phyloP scores from a whole-genome alignment of 2,113 vertebrate genomes.

The Psophia crepitans region DNA sequence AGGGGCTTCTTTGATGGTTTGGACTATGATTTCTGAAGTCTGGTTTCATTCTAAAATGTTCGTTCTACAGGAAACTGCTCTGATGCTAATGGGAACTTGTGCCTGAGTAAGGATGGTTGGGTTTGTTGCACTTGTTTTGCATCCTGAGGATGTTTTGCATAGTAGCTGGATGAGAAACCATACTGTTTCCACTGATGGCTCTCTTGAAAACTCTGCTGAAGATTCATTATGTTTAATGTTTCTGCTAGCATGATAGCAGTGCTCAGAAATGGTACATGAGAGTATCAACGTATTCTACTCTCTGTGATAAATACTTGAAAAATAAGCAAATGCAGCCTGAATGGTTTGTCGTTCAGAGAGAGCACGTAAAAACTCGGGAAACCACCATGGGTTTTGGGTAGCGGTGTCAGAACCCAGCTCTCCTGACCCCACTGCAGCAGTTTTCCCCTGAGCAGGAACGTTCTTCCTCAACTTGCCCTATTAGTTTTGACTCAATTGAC shows the following conservation, averaged over 20 bases:
- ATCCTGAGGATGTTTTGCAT: neutral
- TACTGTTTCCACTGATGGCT: neutral
- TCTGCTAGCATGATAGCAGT: neutral
- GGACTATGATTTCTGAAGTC: neutral
- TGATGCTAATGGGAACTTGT: neutral
- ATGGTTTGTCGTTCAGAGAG: neutral
- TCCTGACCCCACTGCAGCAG: neutral
- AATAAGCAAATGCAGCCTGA: neutral
- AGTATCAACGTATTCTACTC: no score
- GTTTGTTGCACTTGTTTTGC: neutral
- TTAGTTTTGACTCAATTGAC: neutral
- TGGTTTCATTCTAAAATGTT: neutral
- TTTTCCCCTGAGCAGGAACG: neutral
- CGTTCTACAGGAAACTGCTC: neutral
- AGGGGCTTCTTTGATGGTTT: neutral
- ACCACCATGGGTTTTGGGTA: rapidly evolving
- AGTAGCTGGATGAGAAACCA: neutral
- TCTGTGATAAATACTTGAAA: rapidly evolving
- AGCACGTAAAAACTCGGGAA: neutral
- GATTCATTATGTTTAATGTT: neutral
- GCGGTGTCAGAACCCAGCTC: neutral
- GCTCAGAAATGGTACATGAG: no score
- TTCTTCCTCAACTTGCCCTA: neutral
- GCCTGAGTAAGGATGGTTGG: no score
- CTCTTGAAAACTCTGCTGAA: neutral